Conservation (phyloP, 2,888 invertebrate species). For the Hololepta plana region DNA sequence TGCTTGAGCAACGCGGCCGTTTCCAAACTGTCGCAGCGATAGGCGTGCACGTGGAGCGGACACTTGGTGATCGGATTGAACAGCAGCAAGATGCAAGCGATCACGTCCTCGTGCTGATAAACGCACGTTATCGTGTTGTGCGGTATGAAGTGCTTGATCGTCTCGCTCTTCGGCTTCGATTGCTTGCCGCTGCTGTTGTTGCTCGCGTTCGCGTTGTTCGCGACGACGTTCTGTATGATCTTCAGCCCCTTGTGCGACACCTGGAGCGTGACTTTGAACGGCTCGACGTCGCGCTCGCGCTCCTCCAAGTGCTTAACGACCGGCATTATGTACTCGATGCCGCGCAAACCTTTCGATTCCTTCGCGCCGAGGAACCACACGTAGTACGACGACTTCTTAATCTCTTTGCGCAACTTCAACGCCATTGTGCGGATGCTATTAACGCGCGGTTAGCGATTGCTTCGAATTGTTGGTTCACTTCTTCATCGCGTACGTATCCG, state of each 20-base stretch:
- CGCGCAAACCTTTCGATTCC: constrained; percentile 76
- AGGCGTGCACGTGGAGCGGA: constrained; percentile 91
- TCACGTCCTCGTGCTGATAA: constrained; percentile 79
- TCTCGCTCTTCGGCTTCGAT: constrained; percentile 30
- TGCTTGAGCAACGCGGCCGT: constrained; percentile 77
- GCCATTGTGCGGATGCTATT: too few species aligned
- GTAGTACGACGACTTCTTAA: constrained; percentile 81
- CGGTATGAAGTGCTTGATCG: constrained; percentile 87
- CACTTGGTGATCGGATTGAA: constrained; percentile 90
- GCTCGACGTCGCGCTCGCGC: constrained; percentile 69
- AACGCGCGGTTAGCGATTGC: too few species aligned
- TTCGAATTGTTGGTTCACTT: too few species aligned
- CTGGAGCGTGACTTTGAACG: constrained; percentile 81
- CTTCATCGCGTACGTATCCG: too few species aligned
- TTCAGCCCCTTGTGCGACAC: constrained; percentile 85
- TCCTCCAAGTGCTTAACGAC: constrained; percentile 71
- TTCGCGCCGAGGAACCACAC: constrained; percentile 92
- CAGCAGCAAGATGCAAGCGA: constrained; percentile 80
- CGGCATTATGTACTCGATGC: constrained; percentile 70
- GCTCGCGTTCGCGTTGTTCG: constrained; percentile 12
- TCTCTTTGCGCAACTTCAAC: constrained; percentile 63
- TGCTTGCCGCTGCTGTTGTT: constrained; percentile 16
- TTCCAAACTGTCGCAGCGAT: constrained; percentile 82
- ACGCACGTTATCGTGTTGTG: constrained; percentile 86
- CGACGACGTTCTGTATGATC: constrained; percentile 59